phyloP scores from a whole-genome alignment of 2,888 invertebrate species.

The Alviniconcha strummeri region DNA sequence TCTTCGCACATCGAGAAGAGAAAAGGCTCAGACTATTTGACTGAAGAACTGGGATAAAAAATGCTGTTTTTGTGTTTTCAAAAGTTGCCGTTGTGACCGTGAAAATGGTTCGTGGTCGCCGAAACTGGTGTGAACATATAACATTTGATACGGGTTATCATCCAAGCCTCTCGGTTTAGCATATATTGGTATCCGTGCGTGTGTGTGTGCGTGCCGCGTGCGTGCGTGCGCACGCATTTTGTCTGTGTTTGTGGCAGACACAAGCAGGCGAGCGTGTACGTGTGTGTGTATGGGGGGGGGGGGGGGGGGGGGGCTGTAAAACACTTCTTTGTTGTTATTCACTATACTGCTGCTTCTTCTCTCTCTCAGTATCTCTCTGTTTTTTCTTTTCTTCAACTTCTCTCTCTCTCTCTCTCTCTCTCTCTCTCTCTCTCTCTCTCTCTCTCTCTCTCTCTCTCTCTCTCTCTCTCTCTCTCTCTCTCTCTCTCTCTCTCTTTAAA shows the following conservation, averaged over 20 bases:
- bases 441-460: conserved; percentile 10
- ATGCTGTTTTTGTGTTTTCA: too few relatives aligned
- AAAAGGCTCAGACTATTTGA: too few relatives aligned
- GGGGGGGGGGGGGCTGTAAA: too few relatives aligned
- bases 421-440: conserved; percentile 12
- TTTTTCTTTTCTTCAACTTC: neutral
- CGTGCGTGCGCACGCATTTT: too few relatives aligned
- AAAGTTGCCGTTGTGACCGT: too few relatives aligned
- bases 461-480: conserved; percentile 9
- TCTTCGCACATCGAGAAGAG: too few relatives aligned
- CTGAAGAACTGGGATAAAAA: too few relatives aligned
- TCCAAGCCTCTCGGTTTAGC: neutral
- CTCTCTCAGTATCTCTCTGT: conserved; percentile 18
- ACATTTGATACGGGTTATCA: too few relatives aligned
- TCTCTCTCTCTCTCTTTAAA: conserved; percentile 10
- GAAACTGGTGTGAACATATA: too few relatives aligned
- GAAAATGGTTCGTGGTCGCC: too few relatives aligned
- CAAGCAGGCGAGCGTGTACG: neutral
- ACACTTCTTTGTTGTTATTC: conserved; percentile 21
- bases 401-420: conserved; percentile 24
- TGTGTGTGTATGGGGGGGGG: too few relatives aligned
- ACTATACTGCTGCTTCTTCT: conserved; percentile 18
- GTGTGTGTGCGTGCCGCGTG: neutral
- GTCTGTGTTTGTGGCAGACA: neutral
- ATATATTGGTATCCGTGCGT: neutral